Conservation (phyloP, 2,113 vertebrate genomes). For the Boleophthalmus pectinirostris region DNA sequence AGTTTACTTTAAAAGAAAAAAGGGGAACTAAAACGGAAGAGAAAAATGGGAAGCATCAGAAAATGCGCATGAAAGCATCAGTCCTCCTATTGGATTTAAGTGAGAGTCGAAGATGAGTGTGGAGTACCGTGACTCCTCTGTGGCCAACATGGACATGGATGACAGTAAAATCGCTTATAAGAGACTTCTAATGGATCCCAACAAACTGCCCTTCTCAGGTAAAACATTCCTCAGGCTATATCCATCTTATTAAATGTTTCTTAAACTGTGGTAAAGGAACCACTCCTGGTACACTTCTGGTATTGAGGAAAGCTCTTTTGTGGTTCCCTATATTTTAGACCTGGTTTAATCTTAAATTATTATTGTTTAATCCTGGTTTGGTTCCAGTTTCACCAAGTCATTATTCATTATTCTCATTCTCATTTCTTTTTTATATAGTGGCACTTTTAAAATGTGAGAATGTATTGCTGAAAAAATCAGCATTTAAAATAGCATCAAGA, state of each 20-base stretch:
- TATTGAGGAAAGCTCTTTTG: background rate
- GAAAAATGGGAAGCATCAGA: background rate
- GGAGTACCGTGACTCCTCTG: conserved; percentile 20
- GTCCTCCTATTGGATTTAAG: background rate
- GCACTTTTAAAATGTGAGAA: background rate
- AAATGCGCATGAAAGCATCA: background rate
- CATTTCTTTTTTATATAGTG: background rate
- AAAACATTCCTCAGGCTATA: background rate
- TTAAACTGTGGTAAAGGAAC: background rate
- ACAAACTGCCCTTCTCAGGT: conserved; percentile 43
- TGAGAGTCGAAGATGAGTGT: conserved; percentile 41
- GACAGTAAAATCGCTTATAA: conserved; percentile 44
- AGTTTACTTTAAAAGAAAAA: background rate
- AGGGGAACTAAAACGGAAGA: background rate
- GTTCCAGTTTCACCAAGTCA: background rate
- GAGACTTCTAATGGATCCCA: conserved; percentile 6
- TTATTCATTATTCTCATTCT: background rate
- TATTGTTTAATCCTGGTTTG: background rate
- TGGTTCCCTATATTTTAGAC: background rate
- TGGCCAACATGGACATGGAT: conserved; percentile 27
- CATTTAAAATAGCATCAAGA: background rate
- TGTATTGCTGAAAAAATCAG: background rate
- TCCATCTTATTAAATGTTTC: background rate
- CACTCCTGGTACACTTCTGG: background rate
- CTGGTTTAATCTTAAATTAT: background rate